These are phyloP conservation scores for Phalacrocorax brasilianus DNA, from an alignment of 2,113 vertebrate genomes.

Conservation along the genomic window DNA sequence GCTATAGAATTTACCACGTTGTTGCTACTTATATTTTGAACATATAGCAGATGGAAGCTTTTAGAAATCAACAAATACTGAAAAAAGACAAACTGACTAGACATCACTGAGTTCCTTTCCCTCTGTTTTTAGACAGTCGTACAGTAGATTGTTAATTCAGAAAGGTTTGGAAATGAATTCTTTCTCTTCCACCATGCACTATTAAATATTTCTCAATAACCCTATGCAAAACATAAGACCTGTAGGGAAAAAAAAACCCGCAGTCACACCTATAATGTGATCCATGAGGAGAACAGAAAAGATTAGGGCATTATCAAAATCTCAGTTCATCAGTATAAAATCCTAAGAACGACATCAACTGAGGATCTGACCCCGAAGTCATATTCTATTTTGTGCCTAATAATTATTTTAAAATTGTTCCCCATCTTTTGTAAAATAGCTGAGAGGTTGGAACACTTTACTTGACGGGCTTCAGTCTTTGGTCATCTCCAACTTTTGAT, in stretches of 20 bases:
- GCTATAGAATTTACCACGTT: not conserved
- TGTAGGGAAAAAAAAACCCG: accelerated
- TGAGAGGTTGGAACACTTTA: not conserved
- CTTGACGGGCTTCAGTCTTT: not conserved
- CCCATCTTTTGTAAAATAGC: not conserved
- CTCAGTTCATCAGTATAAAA: not conserved
- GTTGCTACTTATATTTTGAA: not conserved
- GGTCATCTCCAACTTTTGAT: not conserved
- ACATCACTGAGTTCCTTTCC: not conserved
- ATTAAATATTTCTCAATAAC: not conserved
- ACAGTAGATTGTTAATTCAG: not conserved
- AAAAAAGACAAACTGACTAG: not conserved
- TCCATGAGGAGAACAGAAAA: not conserved
- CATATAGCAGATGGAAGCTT: not conserved
- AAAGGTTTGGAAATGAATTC: not conserved
- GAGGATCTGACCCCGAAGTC: not conserved
- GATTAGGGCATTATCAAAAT: not conserved
- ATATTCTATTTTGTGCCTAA: not conserved
- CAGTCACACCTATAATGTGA: not conserved
- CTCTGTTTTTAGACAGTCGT: not conserved
- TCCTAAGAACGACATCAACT: not conserved
- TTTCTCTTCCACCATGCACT: not conserved
- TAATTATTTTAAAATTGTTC: not conserved
- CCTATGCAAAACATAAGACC: not conserved
- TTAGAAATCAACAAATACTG: not conserved